Percentiles rank a stretch among this genome's conserved stretches.
These are phyloP conservation scores for Drosophila mayri DNA, from an alignment of 1,140 invertebrate species.

Conservation along the genomic window DNA sequence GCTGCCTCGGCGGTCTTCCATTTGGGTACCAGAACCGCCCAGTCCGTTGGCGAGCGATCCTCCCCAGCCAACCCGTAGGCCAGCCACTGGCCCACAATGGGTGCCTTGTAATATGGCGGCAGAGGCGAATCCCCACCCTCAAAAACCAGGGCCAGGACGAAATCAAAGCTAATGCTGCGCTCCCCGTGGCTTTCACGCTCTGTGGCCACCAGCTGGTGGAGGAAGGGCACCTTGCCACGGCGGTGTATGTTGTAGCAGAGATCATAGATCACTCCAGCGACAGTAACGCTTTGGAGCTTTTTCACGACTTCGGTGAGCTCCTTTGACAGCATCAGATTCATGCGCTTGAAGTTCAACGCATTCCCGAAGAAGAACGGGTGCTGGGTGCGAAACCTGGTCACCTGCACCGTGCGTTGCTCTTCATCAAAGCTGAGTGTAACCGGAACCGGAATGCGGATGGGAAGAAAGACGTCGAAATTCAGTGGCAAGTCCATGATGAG, in stretches of 20 bases:
- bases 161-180: constrained; percentile 50
- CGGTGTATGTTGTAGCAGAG: constrained; percentile 21
- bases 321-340: constrained; percentile 41
- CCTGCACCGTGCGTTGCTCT: constrained; percentile 19
- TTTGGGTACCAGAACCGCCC: constrained; percentile 49
- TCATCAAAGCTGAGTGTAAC: constrained; percentile 11
- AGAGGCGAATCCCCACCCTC: constrained; percentile 18
- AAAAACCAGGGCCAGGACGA: constrained; percentile 51
- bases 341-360: constrained; percentile 31
- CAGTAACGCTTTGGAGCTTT: background rate
- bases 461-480: constrained; percentile 53
- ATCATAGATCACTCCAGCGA: constrained; percentile 21
- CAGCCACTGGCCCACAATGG: constrained; percentile 38
- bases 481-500: constrained; percentile 47
- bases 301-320: constrained; percentile 29
- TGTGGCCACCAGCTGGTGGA: constrained; percentile 43
- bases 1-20: constrained; percentile 16
- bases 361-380: constrained; percentile 59
- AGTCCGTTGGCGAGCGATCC: constrained; percentile 5
- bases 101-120: constrained; percentile 32
- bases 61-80: constrained; percentile 33
- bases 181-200: background rate
- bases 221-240: constrained; percentile 28
- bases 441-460: constrained; percentile 41
- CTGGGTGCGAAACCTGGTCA: background rate